A percentile compares a stretch with the other conserved stretches of the same genome.
phyloP scores from a whole-genome alignment of 1,140 invertebrate genomes.

The Eupristina koningsbergeri region DNA sequence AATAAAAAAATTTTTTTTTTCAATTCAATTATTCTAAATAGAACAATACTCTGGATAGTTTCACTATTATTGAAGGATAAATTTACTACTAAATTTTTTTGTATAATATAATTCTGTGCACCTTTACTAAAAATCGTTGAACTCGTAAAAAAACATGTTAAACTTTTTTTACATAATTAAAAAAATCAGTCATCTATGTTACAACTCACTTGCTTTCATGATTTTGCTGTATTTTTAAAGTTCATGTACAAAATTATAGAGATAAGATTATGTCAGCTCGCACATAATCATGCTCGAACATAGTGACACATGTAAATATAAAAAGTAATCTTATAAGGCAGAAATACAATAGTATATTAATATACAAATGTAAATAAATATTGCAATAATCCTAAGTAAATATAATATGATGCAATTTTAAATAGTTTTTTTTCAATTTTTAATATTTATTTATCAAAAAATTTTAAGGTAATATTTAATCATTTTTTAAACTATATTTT shows the following conservation, averaged over 20 bases:
- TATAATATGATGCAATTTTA: no score
- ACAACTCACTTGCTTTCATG: no score
- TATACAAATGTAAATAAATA: background rate
- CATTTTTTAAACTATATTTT: no score
- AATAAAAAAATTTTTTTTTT: background rate
- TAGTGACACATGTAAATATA: background rate
- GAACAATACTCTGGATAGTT: conserved; percentile 44
- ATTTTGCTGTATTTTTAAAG: background rate
- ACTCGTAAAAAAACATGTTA: background rate
- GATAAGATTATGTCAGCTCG: conserved; percentile 13
- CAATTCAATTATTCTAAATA: background rate
- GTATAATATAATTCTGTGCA: background rate
- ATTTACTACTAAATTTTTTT: conserved; percentile 18
- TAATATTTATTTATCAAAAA: no score
- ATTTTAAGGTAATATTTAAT: no score
- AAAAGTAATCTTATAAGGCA: background rate
- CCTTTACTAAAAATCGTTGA: background rate
- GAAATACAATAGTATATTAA: background rate
- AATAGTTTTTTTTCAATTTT: no score
- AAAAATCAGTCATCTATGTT: no score
- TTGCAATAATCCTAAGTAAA: background rate
- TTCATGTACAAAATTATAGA: background rate
- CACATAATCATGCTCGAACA: background rate
- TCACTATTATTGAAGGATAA: conserved; percentile 40
- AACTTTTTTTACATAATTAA: background rate